phyloP scores from a whole-genome alignment of 2,797 vertebrate genomes.

The Sebastes oblongus region DNA sequence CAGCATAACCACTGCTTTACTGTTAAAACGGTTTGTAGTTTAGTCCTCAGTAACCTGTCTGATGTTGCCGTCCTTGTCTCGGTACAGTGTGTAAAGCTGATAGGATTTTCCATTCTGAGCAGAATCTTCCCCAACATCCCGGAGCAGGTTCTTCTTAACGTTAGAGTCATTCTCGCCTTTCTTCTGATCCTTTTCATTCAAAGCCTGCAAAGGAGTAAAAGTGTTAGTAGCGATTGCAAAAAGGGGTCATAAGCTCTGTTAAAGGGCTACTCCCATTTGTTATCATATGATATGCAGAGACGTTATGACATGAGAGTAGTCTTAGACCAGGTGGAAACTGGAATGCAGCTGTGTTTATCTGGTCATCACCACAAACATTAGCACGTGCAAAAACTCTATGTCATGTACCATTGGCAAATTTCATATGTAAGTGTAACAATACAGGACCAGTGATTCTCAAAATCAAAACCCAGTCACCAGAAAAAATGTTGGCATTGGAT shows the following conservation, averaged over 20 bases:
- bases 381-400: not conserved
- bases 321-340: not conserved
- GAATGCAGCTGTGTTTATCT: not conserved
- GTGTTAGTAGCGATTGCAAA: not conserved
- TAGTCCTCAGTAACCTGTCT: slow-evolving; percentile 83
- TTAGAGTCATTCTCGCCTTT: slow-evolving; percentile 68
- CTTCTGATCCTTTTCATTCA: slow-evolving; percentile 36
- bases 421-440: not conserved
- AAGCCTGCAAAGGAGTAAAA: slow-evolving; percentile 15
- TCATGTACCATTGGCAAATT: not conserved
- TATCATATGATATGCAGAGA: not conserved
- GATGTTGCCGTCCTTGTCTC: slow-evolving; percentile 87
- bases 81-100: slow-evolving; percentile 90
- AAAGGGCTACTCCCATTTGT: not conserved
- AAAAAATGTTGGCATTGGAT: no score
- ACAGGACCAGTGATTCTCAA: not conserved
- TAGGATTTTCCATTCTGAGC: slow-evolving; percentile 83
- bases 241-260: not conserved
- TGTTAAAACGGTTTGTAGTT: not conserved
- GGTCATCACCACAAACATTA: not conserved
- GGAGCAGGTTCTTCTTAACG: slow-evolving; percentile 38
- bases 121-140: slow-evolving; percentile 39
- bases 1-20: not conserved
- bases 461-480: not conserved
- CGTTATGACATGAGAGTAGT: not conserved